phyloP scores from a whole-genome alignment of 2,113 vertebrate species.

The Siniperca chuatsi region DNA sequence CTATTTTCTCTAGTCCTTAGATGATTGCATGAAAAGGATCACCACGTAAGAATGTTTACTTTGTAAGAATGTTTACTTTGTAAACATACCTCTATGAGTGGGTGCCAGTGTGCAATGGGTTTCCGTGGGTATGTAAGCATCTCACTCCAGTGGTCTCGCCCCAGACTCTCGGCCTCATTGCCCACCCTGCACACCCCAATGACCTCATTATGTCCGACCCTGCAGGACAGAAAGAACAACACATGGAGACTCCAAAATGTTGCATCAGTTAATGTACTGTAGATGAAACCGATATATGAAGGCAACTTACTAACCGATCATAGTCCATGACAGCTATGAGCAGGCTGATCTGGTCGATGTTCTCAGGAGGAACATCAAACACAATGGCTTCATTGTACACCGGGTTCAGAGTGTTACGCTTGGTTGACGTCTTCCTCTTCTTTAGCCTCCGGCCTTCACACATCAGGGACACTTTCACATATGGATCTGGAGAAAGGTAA shows the following conservation, averaged over 20 bases:
- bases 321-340: slow-evolving; percentile 99
- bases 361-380: slow-evolving; percentile 98
- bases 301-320: slow-evolving; percentile 89
- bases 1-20: background rate
- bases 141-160: slow-evolving; percentile 97
- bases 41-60: background rate
- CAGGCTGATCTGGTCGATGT: slow-evolving; percentile 97
- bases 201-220: slow-evolving; percentile 98
- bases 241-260: background rate
- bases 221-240: slow-evolving; percentile 76
- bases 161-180: slow-evolving; percentile 92
- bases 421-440: slow-evolving; percentile 98
- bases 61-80: background rate
- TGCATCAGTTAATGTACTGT: background rate
- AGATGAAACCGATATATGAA: background rate
- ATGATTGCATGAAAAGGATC: background rate
- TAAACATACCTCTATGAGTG: slow-evolving; percentile 91
- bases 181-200: slow-evolving; percentile 98
- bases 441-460: slow-evolving; percentile 96
- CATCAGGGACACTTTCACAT: slow-evolving; percentile 98
- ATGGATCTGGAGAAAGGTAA: slow-evolving; percentile 88
- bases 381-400: slow-evolving; percentile 99
- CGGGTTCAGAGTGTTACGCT: slow-evolving; percentile 97
- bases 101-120: slow-evolving; percentile 97
- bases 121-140: slow-evolving; percentile 97